A percentile compares a stretch with the other conserved stretches of the same genome.
Conservation (phyloP, 2,888 invertebrate species). For the Eledona agricola region DNA sequence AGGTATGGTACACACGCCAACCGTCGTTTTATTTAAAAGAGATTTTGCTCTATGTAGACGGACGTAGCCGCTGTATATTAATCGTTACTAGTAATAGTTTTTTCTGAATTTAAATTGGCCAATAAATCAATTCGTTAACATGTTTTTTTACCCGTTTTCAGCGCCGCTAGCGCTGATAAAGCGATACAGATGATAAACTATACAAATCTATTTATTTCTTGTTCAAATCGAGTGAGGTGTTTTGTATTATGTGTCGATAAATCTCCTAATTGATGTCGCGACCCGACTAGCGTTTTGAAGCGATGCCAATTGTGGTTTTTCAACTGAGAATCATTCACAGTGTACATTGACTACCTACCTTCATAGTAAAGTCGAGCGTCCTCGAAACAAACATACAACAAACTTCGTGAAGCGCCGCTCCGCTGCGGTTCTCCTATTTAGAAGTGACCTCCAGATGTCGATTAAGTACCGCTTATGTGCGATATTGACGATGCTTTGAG, state of each 20-base stretch:
- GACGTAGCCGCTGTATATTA: too few species aligned
- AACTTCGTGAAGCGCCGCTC: too few species aligned
- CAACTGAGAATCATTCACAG: constrained; percentile 12
- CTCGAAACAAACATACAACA: constrained; percentile 7
- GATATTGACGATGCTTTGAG: too few species aligned
- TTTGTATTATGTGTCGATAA: too few species aligned
- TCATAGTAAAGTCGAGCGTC: constrained; percentile 16
- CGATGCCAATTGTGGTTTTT: constrained; percentile 14
- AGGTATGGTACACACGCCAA: too few species aligned
- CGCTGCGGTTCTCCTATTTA: constrained; percentile 11
- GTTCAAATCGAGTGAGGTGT: too few species aligned
- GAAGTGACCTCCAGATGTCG: constrained; percentile 1
- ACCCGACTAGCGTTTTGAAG: constrained; percentile 13
- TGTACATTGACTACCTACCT: constrained; percentile 8
- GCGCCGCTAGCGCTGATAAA: neutral
- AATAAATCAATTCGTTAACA: constrained; percentile 5
- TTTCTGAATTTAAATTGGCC: constrained; percentile 4
- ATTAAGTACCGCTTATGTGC: neutral
- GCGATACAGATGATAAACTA: too few species aligned
- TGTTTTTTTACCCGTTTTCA: neutral
- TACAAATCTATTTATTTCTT: neutral
- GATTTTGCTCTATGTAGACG: too few species aligned
- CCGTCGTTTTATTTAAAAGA: too few species aligned
- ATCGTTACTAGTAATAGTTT: neutral
- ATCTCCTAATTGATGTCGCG: too few species aligned